phyloP scores from a whole-genome alignment of 2,797 vertebrate species.

The Coreius guichenoti region DNA sequence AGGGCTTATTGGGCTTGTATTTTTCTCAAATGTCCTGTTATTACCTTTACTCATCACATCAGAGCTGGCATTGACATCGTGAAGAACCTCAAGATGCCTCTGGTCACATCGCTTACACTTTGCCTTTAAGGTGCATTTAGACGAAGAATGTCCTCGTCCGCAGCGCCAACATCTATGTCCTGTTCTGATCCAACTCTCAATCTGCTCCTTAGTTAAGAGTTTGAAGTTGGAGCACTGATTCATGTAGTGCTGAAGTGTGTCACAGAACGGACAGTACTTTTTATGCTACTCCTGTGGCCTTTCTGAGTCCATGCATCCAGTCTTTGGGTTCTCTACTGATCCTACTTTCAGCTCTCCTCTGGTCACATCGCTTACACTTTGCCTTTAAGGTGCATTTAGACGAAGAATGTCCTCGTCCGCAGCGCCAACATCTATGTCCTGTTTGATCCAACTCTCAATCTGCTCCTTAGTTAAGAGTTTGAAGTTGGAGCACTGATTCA shows the following conservation, averaged over 20 bases:
- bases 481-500: too few relatives aligned
- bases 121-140: neutral
- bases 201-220: conserved; percentile 4
- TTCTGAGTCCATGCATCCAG: neutral
- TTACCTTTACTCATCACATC: neutral
- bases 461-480: too few relatives aligned
- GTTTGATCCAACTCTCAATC: too few relatives aligned
- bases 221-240: conserved; percentile 59
- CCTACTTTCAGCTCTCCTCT: neutral
- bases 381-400: too few relatives aligned
- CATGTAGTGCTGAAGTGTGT: conserved; percentile 49
- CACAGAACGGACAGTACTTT: conserved; percentile 53
- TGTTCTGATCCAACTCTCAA: neutral
- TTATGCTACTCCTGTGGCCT: conserved; percentile 37
- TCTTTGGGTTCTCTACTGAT: neutral
- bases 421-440: too few relatives aligned
- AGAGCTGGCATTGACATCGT: too few relatives aligned
- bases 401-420: too few relatives aligned
- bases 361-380: too few relatives aligned
- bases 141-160: neutral
- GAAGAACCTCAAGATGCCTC: too few relatives aligned
- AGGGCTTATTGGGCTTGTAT: neutral
- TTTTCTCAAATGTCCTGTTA: neutral
- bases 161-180: neutral
- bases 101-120: too few relatives aligned